Evolutionary conservation across 1,140 invertebrate species (phyloP).

Genomic region (Drosophila ercepeae): DNA sequence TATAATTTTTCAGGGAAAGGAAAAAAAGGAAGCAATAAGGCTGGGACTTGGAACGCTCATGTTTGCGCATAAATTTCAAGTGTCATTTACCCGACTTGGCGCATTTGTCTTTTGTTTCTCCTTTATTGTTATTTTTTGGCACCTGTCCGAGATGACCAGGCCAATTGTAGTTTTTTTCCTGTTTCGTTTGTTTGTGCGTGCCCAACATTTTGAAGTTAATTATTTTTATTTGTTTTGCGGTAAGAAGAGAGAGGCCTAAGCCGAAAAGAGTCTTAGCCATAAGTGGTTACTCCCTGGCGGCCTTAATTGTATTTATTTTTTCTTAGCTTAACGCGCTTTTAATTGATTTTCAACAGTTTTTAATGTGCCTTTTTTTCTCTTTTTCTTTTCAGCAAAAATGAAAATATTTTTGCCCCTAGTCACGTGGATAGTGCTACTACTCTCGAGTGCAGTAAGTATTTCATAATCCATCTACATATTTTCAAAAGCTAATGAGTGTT

Average conservation of each 20-base stretch:
- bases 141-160: slow-evolving; percentile 71
- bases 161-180: slow-evolving; percentile 58
- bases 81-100: slow-evolving; percentile 76
- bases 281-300: slow-evolving; percentile 19
- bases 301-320: slow-evolving; percentile 39
- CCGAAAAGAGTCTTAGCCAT: slow-evolving; percentile 64
- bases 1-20: slow-evolving; percentile 31
- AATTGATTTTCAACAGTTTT: slow-evolving; percentile 55
- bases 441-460: slow-evolving; percentile 86
- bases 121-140: slow-evolving; percentile 63
- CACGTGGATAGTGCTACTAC: slow-evolving; percentile 88
- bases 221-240: slow-evolving; percentile 59
- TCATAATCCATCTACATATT: not conserved
- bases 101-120: slow-evolving; percentile 53
- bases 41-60: slow-evolving; percentile 40
- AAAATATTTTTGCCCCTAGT: slow-evolving; percentile 89
- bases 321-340: slow-evolving; percentile 49
- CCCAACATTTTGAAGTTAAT: slow-evolving; percentile 76
- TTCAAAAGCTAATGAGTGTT: slow-evolving; percentile 20
- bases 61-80: slow-evolving; percentile 81
- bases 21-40: slow-evolving; percentile 55
- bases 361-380: slow-evolving; percentile 45
- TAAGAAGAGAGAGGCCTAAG: slow-evolving; percentile 43
- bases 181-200: slow-evolving; percentile 51
- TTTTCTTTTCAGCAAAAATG: slow-evolving; percentile 88